Evolutionary conservation across 2,888 invertebrate species (phyloP), one percentile per base, ranked within the genome.

Genomic region (Acanthopleura granulata): DNA sequence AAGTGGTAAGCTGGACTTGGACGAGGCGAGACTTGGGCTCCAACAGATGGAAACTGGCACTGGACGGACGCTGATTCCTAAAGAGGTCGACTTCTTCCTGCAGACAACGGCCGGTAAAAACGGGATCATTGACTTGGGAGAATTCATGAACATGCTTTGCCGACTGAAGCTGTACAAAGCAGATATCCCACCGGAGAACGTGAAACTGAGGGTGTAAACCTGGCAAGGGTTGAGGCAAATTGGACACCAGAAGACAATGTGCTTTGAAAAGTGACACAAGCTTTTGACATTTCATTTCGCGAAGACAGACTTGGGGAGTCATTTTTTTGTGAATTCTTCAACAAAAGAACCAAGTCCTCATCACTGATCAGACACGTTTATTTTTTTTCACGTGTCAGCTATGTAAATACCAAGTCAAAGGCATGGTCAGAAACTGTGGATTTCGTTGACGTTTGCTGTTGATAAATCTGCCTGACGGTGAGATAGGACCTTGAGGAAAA

Each of bases 81-180:
- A 86, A 75, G 89, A 89, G 78, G 83, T 89, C 4, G 88, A 88
- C 25, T 89, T 89, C 81, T 89, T 89, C 82, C 77, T 89, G 70
- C 86, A 87, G 70, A 87, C 87, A 12, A 84, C 88, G 11, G 78
- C 83, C 0, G 87, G 85, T 25, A 88, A 88, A 11, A 84, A 87
- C 66, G 87, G 86, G 4, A 79, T 82, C 62, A 88, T 89, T 16
- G 88, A 89, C 75, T 78, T 89, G 27, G 89, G 88, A 15, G 79
- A 85, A 16, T 89, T 89, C 75, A 86, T 85, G n/a, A 85, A 82
- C 72, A 79, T 89, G 72, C 78, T 89, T 50, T 85, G 84, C 75
- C 78, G 88, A 49, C 81, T 89, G 40, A 88, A 87, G 77, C 77
- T 89, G 49, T 89, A 89, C 81, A 85, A 87, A n/a, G 81, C 84